These are phyloP conservation scores for Spilarctia lutea DNA, from an alignment of 2,888 invertebrate genomes.

Conservation along the genomic window DNA sequence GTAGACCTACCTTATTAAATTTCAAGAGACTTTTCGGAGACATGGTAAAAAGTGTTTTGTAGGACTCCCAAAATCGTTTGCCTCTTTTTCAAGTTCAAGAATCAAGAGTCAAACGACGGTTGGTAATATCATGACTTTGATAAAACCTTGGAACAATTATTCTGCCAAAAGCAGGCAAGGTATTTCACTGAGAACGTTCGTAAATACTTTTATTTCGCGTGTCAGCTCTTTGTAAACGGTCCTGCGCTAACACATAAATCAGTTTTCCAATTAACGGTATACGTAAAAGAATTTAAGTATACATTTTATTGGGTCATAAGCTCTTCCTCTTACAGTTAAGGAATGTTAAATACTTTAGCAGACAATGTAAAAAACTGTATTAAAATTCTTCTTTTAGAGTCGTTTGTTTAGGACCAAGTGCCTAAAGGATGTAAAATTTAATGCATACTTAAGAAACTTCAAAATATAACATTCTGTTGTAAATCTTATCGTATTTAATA, in stretches of 20 bases:
- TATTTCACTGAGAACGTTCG: not conserved
- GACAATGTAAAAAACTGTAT: conserved; percentile 14
- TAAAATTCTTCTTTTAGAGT: conserved; percentile 8
- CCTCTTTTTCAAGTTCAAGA: no score
- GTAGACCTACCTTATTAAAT: no score
- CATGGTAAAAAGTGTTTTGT: no score
- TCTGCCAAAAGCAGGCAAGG: not conserved
- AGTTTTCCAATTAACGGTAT: conserved; percentile 23
- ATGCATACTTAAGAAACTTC: not conserved
- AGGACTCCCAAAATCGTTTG: no score
- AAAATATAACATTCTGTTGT: not conserved
- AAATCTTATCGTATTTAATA: not conserved
- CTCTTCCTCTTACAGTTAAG: conserved; percentile 14
- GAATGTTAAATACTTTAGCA: conserved; percentile 14
- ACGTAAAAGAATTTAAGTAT: conserved; percentile 11
- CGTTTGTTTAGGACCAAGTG: not conserved
- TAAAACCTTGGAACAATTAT: not conserved
- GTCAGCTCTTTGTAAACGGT: conserved; percentile 14
- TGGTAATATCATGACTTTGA: not conserved
- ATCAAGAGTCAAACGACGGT: no score
- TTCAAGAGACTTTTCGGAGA: no score
- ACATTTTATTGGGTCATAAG: conserved; percentile 17
- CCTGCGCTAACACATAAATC: conserved; percentile 15
- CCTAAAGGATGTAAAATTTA: not conserved
- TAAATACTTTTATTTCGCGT: conserved; percentile 13